Evolutionary conservation across 2,797 vertebrate genomes (phyloP).

Genomic region (Trachops cirrhosus): DNA sequence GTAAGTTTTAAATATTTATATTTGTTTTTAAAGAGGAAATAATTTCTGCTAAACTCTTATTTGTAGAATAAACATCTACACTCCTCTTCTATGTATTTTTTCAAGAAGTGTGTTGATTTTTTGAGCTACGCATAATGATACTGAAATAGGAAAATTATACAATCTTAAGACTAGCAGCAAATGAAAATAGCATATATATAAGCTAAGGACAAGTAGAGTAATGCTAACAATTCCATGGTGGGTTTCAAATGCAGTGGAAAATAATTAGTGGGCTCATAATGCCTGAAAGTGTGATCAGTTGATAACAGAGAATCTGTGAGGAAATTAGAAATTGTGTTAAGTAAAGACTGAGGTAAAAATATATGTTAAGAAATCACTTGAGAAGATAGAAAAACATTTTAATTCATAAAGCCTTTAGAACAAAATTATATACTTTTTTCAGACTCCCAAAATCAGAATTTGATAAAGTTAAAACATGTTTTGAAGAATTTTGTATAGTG

Average conservation of each 20-base stretch:
- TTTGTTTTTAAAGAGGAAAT: background rate
- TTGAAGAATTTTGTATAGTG: background rate
- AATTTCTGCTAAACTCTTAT: background rate
- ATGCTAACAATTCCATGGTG: background rate
- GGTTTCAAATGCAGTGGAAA: background rate
- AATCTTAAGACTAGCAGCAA: background rate
- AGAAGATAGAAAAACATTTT: background rate
- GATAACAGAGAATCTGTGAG: background rate
- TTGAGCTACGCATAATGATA: background rate
- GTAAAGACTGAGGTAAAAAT: background rate
- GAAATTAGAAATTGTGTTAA: background rate
- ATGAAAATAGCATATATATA: background rate
- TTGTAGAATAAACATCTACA: background rate
- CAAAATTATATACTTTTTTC: background rate
- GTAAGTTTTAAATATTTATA: background rate
- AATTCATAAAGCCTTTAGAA: background rate
- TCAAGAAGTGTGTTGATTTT: background rate
- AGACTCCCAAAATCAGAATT: background rate
- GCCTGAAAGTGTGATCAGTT: background rate
- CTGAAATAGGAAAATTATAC: background rate
- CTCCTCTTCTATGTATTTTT: background rate
- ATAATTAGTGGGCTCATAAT: background rate
- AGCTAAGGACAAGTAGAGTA: background rate
- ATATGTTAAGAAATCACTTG: background rate
- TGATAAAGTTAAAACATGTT: background rate